phyloP scores from a whole-genome alignment of 2,797 vertebrate species.

The Danio jaintianensis region DNA sequence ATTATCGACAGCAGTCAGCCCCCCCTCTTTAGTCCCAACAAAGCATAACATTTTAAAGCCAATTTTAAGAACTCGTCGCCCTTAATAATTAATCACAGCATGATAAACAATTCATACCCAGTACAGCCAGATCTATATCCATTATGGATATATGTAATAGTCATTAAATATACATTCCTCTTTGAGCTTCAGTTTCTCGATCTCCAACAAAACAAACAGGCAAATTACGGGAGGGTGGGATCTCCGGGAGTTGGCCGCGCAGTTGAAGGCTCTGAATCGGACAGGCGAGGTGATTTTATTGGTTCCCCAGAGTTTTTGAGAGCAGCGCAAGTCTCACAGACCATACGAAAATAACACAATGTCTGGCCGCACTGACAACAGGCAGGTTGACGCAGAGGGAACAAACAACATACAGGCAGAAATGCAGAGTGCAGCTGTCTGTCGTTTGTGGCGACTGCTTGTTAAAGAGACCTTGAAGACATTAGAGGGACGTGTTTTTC shows the following conservation, averaged over 20 bases:
- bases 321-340: slow-evolving; percentile 55
- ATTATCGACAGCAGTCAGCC: slow-evolving; percentile 3
- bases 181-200: slow-evolving; percentile 63
- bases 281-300: slow-evolving; percentile 64
- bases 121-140: slow-evolving; percentile 68
- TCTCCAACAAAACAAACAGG: slow-evolving; percentile 56
- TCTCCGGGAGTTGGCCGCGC: slow-evolving; percentile 59
- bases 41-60: slow-evolving; percentile 59
- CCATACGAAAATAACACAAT: slow-evolving; percentile 59
- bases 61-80: slow-evolving; percentile 58
- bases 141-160: slow-evolving; percentile 63
- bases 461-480: slow-evolving; percentile 69
- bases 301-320: slow-evolving; percentile 59
- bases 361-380: slow-evolving; percentile 54
- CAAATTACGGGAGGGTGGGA: slow-evolving; percentile 51
- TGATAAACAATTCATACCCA: slow-evolving; percentile 73
- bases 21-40: slow-evolving; percentile 16
- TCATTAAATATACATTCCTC: slow-evolving; percentile 59
- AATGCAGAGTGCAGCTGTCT: slow-evolving; percentile 54
- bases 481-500: slow-evolving; percentile 60
- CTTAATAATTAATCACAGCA: slow-evolving; percentile 71
- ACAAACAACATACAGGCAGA: slow-evolving; percentile 54
- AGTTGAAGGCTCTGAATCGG: slow-evolving; percentile 57
- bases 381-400: slow-evolving; percentile 57
- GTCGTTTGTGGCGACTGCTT: slow-evolving; percentile 61